Evolutionary conservation across 2,888 invertebrate species (phyloP).

Genomic region (Cabera pusaria): DNA sequence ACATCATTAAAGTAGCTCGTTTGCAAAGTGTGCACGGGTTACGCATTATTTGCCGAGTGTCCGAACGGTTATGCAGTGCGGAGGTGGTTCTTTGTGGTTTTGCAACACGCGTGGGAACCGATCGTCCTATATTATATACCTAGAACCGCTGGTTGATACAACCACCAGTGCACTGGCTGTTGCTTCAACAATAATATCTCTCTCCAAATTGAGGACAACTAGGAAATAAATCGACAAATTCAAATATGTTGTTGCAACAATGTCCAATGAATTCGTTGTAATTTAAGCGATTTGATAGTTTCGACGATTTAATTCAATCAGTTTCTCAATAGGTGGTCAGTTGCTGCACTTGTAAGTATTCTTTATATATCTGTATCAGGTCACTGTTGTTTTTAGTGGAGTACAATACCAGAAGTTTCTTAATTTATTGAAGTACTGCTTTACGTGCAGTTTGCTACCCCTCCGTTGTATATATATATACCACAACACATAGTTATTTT

Average conservation of each 20-base stretch:
- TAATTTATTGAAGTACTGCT: no score
- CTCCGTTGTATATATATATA: no score
- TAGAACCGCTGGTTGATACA: constrained; percentile 21
- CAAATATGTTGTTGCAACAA: no score
- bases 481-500: no score
- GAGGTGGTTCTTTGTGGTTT: constrained; percentile 50
- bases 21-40: constrained; percentile 3
- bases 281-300: constrained; percentile 3
- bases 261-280: constrained; percentile 1
- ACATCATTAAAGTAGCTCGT: constrained; percentile 2
- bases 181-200: constrained; percentile 24
- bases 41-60: constrained; percentile 26
- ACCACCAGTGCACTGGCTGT: constrained; percentile 32
- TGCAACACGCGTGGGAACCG: constrained; percentile 64
- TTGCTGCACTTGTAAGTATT: no score
- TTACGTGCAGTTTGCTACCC: no score
- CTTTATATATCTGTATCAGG: no score
- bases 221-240: constrained; percentile 14
- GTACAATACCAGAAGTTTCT: no score
- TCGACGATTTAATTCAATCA: not conserved
- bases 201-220: constrained; percentile 10
- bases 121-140: constrained; percentile 54
- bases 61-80: constrained; percentile 44
- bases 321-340: no score
- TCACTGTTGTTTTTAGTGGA: no score